Evolutionary conservation across 2,113 vertebrate species (phyloP).

Genomic region (Proterorhinus semilunaris): DNA sequence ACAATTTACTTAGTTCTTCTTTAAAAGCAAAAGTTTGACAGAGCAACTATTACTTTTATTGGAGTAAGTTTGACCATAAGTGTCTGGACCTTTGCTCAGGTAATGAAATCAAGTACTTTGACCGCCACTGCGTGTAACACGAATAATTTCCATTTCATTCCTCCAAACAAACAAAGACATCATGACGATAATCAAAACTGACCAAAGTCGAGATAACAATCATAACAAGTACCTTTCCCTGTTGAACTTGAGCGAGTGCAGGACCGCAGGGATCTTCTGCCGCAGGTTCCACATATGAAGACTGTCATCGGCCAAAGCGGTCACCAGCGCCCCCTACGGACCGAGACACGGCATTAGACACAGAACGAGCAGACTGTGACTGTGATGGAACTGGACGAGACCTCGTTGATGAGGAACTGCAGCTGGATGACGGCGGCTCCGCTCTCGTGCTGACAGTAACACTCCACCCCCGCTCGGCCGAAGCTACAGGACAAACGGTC

Average conservation of each 20-base stretch:
- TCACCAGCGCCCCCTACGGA: conserved; percentile 94
- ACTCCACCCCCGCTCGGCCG: conserved; percentile 94
- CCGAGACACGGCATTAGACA: too few relatives aligned
- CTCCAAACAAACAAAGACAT: too few relatives aligned
- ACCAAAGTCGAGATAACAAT: background rate
- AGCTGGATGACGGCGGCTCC: conserved; percentile 95
- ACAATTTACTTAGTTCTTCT: too few relatives aligned
- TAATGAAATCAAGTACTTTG: too few relatives aligned
- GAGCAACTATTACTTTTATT: too few relatives aligned
- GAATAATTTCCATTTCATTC: too few relatives aligned
- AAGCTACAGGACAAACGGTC: conserved; percentile 82
- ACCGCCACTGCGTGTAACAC: too few relatives aligned
- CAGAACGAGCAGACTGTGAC: too few relatives aligned
- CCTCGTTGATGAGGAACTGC: conserved; percentile 99
- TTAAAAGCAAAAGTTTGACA: too few relatives aligned
- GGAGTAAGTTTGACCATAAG: too few relatives aligned
- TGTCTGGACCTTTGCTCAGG: too few relatives aligned
- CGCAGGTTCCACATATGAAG: conserved; percentile 98
- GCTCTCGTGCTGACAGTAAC: conserved; percentile 96
- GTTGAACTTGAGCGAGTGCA: conserved; percentile 97
- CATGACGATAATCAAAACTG: too few relatives aligned
- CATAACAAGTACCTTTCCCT: conserved; percentile 85
- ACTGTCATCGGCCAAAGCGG: conserved; percentile 97
- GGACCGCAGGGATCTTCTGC: conserved; percentile 94
- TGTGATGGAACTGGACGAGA: conserved; percentile 39